Base-by-base conservation (phyloP, 2,797 vertebrate species). In the Microhierax caerulescens region DNA sequence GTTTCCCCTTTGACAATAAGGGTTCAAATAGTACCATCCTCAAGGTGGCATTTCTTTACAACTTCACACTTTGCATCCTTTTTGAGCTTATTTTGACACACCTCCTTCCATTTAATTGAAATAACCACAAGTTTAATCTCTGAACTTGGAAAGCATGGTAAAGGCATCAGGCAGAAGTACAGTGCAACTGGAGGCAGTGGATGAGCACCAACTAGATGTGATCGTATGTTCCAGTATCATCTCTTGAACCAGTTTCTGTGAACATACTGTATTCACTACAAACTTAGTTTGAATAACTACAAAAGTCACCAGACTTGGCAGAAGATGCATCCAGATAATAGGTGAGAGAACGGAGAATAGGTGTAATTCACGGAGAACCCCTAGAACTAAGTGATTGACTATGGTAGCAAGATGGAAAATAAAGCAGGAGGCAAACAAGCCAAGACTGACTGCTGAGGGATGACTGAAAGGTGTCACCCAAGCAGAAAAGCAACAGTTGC, bases 151-250 rank as follows among this genome's bases (percentile, higher is more conserved):
- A 81, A 83, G 20, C 8, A 12, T 0, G 5, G 25, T 11, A 41
- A 61, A 57, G 47, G 51, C 28, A 27, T 32, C 54, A n/a, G 57
- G 61, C 5, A 69, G 59, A 25, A 50, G 43, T 4, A 21, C 59
- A 25, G 21, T 3, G 0, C 28, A 50, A 17, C 13, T 6, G 59
- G 36, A 57, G 41, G 68, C n/a, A 45, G 41, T 0, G 43, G 34
- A 3, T 15, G 41, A 77, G 13, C 61, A 88, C n/a, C 65, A 45
- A 2, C 4, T 0, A 51, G 47, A n/a, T 15, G 24, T 0, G 2
- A 30, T 4, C 0, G 0, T 25, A 45, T 0, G 2, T 28, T 30
- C 75, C 50, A 37, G 9, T 5, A 25, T 5, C 6, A 0, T 13
- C 79, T 45, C 56, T 4, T 24, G 51, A 34, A 51, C 17, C 4